A percentile compares a stretch with the other conserved stretches of the same genome.
phyloP scores from a whole-genome alignment of 2,797 vertebrate genomes.

The Telmatherina bonti region DNA sequence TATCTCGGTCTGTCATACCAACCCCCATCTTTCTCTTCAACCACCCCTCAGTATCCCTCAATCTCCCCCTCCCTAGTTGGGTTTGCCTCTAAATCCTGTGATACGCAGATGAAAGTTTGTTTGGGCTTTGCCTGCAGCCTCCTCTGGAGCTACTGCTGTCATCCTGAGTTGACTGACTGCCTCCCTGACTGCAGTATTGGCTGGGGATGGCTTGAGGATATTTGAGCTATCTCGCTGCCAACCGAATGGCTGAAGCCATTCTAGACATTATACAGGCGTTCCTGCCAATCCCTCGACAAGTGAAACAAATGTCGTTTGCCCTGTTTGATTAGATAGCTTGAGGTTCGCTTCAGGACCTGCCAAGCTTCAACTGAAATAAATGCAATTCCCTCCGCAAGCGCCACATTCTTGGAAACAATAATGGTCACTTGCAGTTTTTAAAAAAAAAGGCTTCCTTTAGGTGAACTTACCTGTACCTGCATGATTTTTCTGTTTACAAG shows the following conservation, averaged over 20 bases:
- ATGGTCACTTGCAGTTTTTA: no score
- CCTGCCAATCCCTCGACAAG: slow-evolving; percentile 52
- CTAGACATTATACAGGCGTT: slow-evolving; percentile 18
- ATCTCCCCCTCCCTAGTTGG: slow-evolving; percentile 39
- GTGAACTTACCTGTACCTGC: background rate
- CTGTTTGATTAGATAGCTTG: slow-evolving; percentile 50
- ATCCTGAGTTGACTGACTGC: slow-evolving; percentile 51
- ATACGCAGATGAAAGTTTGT: slow-evolving; percentile 77
- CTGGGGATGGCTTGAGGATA: slow-evolving; percentile 55
- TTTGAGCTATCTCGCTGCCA: slow-evolving; percentile 50
- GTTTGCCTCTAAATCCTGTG: slow-evolving; percentile 57
- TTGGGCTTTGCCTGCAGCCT: slow-evolving; percentile 66
- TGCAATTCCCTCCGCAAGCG: slow-evolving; percentile 12
- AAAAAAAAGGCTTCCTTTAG: background rate
- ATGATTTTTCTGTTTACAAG: no score
- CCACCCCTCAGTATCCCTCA: slow-evolving; percentile 35
- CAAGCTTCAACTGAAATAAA: slow-evolving; percentile 35
- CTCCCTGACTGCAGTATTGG: slow-evolving; percentile 43
- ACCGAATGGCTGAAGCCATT: slow-evolving; percentile 29
- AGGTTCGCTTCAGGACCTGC: slow-evolving; percentile 29
- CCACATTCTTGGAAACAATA: slow-evolving; percentile 18
- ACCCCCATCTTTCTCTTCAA: slow-evolving; percentile 3
- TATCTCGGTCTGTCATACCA: slow-evolving; percentile 4
- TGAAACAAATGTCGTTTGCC: slow-evolving; percentile 45
- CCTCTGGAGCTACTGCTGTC: slow-evolving; percentile 55